phyloP scores from a whole-genome alignment of 2,888 invertebrate species.

The Meta bourneti region DNA sequence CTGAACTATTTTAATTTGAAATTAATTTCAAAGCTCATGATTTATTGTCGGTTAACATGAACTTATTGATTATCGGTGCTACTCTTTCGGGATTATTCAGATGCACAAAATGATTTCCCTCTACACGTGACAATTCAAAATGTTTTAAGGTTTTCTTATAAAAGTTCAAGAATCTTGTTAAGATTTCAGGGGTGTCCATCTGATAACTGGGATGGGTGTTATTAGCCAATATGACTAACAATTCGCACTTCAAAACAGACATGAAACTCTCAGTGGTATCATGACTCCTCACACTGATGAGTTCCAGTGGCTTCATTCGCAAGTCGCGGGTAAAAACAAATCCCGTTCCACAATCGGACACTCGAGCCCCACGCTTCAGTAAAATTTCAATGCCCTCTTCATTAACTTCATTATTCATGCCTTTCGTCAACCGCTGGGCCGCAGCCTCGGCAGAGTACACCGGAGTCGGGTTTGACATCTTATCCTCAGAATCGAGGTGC shows the following conservation, averaged over 20 bases:
- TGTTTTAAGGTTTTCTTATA: slow-evolving; percentile 78
- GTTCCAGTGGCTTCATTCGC: slow-evolving; percentile 84
- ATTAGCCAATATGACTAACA: slow-evolving; percentile 85
- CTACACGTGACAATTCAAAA: slow-evolving; percentile 81
- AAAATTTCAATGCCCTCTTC: slow-evolving; percentile 86
- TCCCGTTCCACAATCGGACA: slow-evolving; percentile 80
- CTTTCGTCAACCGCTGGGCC: slow-evolving; percentile 63
- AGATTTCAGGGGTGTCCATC: slow-evolving; percentile 73
- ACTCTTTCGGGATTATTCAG: slow-evolving; percentile 86
- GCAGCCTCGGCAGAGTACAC: slow-evolving; percentile 75
- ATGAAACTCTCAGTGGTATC: slow-evolving; percentile 83
- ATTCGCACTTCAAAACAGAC: slow-evolving; percentile 84
- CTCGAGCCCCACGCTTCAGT: slow-evolving; percentile 85
- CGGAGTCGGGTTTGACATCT: slow-evolving; percentile 35
- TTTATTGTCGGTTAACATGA: slow-evolving; percentile 19
- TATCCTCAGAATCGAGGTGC: slow-evolving; percentile 64
- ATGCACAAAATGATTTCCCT: slow-evolving; percentile 88
- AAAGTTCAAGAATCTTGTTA: slow-evolving; percentile 70
- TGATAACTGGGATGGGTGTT: slow-evolving; percentile 83
- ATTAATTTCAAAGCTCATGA: too few relatives aligned
- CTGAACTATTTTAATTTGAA: too few relatives aligned
- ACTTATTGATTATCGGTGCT: slow-evolving; percentile 78
- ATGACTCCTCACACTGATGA: slow-evolving; percentile 41
- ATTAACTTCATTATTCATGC: slow-evolving; percentile 80
- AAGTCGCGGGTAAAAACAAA: slow-evolving; percentile 88